Conservation (phyloP, 2,113 vertebrate species). For the Siniperca chuatsi region DNA sequence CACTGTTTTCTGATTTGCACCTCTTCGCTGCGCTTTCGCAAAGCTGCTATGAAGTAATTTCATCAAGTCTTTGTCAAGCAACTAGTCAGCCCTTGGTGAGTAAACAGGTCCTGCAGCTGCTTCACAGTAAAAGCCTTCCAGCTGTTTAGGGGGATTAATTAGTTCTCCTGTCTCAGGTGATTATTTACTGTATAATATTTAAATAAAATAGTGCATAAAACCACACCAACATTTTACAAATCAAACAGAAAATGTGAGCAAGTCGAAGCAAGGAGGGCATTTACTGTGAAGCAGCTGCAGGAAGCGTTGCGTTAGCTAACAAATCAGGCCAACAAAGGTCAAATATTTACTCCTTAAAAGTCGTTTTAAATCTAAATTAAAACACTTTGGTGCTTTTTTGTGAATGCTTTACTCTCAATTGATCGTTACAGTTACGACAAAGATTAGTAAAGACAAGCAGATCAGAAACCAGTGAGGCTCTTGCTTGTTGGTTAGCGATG, state of each 20-base stretch:
- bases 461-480: not conserved
- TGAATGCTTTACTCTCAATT: not conserved
- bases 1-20: no score
- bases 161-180: not conserved
- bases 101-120: not conserved
- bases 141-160: not conserved
- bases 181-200: not conserved
- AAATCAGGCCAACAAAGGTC: not conserved
- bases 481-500: not conserved
- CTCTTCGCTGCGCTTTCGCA: not conserved
- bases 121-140: constrained; percentile 1
- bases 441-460: not conserved
- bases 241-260: not conserved
- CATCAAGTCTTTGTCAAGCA: not conserved
- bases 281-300: not conserved
- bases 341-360: not conserved
- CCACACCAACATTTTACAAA: accelerated
- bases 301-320: not conserved
- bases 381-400: not conserved
- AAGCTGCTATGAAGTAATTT: not conserved
- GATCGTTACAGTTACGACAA: not conserved
- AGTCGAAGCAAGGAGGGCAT: accelerated
- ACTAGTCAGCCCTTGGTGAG: not conserved
- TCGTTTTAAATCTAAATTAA: not conserved
- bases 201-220: not conserved